Evolutionary conservation across 2,797 vertebrate species (phyloP), one percentile per base, ranked within the genome.

Genomic region (Bradypus variegatus): DNA sequence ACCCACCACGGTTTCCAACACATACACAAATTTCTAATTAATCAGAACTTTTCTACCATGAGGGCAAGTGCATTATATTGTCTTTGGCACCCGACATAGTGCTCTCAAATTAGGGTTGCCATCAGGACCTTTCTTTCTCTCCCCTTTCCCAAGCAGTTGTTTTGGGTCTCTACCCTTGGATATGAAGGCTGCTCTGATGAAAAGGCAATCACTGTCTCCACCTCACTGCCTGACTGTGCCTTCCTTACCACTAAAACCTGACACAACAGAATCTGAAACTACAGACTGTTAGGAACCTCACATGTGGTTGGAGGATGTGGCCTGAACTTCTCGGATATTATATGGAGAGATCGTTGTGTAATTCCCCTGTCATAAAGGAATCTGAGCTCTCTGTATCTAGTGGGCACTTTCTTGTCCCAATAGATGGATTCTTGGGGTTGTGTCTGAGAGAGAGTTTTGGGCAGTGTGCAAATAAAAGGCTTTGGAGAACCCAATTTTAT

Each of bases 1-100:
- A 94, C 94, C 93, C 96, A 70, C 91, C 0, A 0, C 90, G 72
- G 4, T 76, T 92, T 94, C 95, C 91, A 84, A 86, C n/a, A 73
- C 21, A n/a, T 25, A 67, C 1, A 84, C 19, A 62, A 3, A 64
- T 73, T 86, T 90, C n/a, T 90, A 87, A 89, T 90, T 41, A 86
- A 73, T 75, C 72, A 50, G 31, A 70, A 69, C 14, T 81, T 73
- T 85, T 83, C 48, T 55, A 33, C 36, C 10, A 2, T 8, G 36
- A 82, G 27, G 14, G 58, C 83, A 23, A 79, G 0, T 31, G 14
- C 15, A 53, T 2, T 69, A 8, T 65, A 23, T 67, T 60, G 38
- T 55, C 60, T 83, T 81, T n/a, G 60, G 53, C 62, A 75, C 38
- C 13, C 53, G 29, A 16, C 6, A 23, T 4, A 58, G 48, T 21